Evolutionary conservation across 2,113 vertebrate species (phyloP).

Genomic region (Seriola aureovittata): DNA sequence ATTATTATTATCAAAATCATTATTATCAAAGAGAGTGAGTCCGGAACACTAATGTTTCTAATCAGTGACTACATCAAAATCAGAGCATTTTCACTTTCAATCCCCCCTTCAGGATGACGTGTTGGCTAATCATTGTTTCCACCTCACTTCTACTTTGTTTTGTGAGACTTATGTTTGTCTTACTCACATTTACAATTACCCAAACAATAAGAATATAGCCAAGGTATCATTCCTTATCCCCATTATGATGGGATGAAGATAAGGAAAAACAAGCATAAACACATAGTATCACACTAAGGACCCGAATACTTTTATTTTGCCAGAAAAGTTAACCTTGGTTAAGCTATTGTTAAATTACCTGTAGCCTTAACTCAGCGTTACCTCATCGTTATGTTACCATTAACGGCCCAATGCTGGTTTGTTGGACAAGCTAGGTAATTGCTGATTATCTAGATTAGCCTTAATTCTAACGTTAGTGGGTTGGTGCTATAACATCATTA

Average conservation of each 20-base stretch:
- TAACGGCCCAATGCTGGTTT: constrained; percentile 15
- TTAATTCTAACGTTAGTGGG: no score
- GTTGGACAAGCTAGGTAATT: not conserved
- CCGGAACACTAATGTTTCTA: not conserved
- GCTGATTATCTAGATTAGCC: not conserved
- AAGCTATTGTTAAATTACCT: constrained; percentile 13
- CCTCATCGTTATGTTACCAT: not conserved
- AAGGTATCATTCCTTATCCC: not conserved
- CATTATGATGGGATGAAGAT: not conserved
- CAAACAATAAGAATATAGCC: not conserved
- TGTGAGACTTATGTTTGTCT: not conserved
- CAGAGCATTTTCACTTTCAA: constrained; percentile 15
- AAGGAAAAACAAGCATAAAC: not conserved
- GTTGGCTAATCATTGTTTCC: not conserved
- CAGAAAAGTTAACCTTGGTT: not conserved
- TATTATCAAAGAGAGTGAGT: not conserved
- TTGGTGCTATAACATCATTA: not conserved
- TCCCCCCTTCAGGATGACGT: not conserved
- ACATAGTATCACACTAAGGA: not conserved
- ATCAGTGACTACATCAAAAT: not conserved
- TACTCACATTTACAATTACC: not conserved
- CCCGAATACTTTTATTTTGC: not conserved
- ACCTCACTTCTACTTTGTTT: not conserved
- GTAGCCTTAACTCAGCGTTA: not conserved
- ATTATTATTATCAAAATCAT: no score